phyloP scores from a whole-genome alignment of 2,113 vertebrate genomes.

The Caranx ignobilis region DNA sequence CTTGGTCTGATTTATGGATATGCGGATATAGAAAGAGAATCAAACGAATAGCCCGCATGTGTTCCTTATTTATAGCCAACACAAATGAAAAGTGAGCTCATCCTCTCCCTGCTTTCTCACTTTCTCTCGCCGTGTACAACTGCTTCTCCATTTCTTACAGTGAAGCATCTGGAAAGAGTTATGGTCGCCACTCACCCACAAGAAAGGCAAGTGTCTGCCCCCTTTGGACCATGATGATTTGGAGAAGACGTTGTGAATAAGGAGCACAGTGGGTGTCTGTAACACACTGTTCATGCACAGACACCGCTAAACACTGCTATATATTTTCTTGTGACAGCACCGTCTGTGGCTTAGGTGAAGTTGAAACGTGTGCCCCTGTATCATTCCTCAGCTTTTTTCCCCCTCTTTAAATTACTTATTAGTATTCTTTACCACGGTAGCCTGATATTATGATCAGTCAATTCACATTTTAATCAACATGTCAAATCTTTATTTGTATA shows the following conservation, averaged over 20 bases:
- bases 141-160: slow-evolving; percentile 46
- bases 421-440: not conserved
- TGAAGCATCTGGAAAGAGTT: slow-evolving; percentile 80
- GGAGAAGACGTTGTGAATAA: slow-evolving; percentile 39
- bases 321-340: slow-evolving; percentile 11
- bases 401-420: no score
- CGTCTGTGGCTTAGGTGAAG: not conserved
- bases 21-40: slow-evolving; percentile 72
- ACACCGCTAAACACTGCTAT: slow-evolving; percentile 22
- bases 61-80: slow-evolving; percentile 85
- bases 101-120: slow-evolving; percentile 67
- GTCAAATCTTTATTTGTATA: not conserved
- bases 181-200: slow-evolving; percentile 68
- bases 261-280: slow-evolving; percentile 58
- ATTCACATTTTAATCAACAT: not conserved
- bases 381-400: not conserved
- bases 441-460: not conserved
- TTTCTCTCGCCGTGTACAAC: slow-evolving; percentile 58
- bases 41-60: slow-evolving; percentile 79
- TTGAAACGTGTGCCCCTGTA: not conserved
- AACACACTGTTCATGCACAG: slow-evolving; percentile 10
- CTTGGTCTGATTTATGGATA: slow-evolving; percentile 79
- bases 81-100: slow-evolving; percentile 85
- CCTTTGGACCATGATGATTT: slow-evolving; percentile 32
- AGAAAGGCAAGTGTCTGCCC: slow-evolving; percentile 59